Evolutionary conservation across 2,888 invertebrate species (phyloP).

Genomic region (Drosophila paramelanica): DNA sequence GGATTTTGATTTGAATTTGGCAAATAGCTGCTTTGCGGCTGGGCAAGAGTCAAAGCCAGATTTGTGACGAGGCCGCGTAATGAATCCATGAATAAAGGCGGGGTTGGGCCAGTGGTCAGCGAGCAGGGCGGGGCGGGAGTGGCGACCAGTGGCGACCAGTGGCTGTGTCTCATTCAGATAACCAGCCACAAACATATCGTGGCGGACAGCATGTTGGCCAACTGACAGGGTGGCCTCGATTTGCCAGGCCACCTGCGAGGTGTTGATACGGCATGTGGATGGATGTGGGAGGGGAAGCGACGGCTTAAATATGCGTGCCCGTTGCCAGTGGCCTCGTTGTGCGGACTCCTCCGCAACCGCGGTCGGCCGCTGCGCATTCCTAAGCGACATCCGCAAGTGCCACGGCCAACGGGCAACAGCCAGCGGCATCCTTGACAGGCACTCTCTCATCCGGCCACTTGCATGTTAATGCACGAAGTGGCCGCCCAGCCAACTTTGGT

Average conservation of each 20-base stretch:
- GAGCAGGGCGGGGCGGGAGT: background rate
- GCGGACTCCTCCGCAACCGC: constrained; percentile 10
- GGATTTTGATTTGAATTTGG: constrained; percentile 1
- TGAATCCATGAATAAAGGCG: constrained; percentile 4
- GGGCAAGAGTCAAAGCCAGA: constrained; percentile 19
- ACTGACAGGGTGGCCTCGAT: constrained; percentile 30
- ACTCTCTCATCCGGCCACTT: constrained; percentile 18
- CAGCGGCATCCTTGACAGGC: constrained; percentile 6
- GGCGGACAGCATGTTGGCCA: constrained; percentile 14
- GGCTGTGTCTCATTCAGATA: constrained; percentile 12
- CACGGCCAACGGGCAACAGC: constrained; percentile 2
- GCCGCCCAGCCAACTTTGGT: constrained; percentile 15
- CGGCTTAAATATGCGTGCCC: constrained; percentile 57
- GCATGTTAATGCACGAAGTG: constrained; percentile 46
- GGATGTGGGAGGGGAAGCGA: background rate
- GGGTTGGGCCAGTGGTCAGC: too few species aligned
- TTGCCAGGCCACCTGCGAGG: constrained; percentile 31
- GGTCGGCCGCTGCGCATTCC: constrained; percentile 38
- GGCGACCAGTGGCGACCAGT: background rate
- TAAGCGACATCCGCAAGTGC: constrained; percentile 33
- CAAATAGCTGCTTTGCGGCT: background rate
- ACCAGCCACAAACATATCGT: background rate
- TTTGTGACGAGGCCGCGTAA: constrained; percentile 13
- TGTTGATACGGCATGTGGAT: background rate
- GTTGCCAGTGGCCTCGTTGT: constrained; percentile 20